phyloP scores from a whole-genome alignment of 2,888 invertebrate species.

The Platycheirus rosarum region DNA sequence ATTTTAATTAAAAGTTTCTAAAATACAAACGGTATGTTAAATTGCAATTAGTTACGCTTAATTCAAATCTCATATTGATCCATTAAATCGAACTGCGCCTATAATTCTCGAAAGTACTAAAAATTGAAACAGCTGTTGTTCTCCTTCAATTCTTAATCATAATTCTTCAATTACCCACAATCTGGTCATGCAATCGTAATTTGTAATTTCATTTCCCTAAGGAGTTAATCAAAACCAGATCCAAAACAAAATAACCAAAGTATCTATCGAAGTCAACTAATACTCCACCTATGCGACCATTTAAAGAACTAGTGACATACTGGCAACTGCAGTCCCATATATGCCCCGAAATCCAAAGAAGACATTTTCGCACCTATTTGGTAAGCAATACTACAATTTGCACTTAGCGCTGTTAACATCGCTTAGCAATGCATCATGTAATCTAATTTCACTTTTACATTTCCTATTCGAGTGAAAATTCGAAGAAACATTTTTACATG shows the following conservation, averaged over 20 bases:
- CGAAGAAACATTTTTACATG: constrained; percentile 37
- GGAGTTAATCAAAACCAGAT: neutral
- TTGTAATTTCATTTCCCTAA: constrained; percentile 20
- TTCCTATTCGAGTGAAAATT: constrained; percentile 50
- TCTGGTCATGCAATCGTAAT: neutral
- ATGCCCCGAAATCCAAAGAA: neutral
- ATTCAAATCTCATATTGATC: no score
- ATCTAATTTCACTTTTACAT: constrained; percentile 70
- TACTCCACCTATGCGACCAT: constrained; percentile 5
- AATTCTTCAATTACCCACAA: neutral
- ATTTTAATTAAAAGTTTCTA: no score
- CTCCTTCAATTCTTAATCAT: neutral
- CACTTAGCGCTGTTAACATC: constrained; percentile 45
- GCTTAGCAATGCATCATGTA: constrained; percentile 43
- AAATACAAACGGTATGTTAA: no score
- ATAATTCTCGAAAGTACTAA: no score
- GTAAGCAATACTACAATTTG: constrained; percentile 9
- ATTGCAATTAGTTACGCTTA: no score
- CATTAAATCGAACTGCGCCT: no score
- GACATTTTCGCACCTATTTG: constrained; percentile 36
- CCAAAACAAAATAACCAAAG: neutral
- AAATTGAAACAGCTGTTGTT: neutral
- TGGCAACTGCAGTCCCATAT: constrained; percentile 7
- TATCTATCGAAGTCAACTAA: neutral
- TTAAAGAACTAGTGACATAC: constrained; percentile 11